Evolutionary conservation across 2,888 invertebrate species (phyloP), one percentile per base, ranked within the genome.

Genomic region (Tachina lurida): DNA sequence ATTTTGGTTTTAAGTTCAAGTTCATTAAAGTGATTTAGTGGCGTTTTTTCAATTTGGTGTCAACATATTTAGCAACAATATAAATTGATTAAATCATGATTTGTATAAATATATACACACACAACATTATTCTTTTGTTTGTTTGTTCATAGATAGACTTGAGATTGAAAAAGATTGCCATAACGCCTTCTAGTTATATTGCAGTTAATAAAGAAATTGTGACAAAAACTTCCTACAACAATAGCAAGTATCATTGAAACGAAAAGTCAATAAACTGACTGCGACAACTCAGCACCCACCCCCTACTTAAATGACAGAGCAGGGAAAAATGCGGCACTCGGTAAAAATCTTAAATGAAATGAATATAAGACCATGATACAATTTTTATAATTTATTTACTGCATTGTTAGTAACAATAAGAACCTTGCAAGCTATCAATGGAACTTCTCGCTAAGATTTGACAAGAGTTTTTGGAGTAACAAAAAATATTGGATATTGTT

Each of bases 201-300:
- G 70, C 71, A 41, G 60, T 84, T 41, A 52, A 68, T 58, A 56
- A 49, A 77, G 22, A 70, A 60, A 60, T 15, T 22, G 63, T 58
- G 76, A 60, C 60, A 73, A 78, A 60, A 84, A 75, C 84, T 84
- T 84, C 84, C 84, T 79, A 80, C 79, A 83, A 52, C 58, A 52
- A 43, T 52, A 67, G 19, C 10, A 56, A 71, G 41, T 63, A 58
- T 58, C 58, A 80, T 65, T 63, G 45, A 76, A 70, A 39, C 67
- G 47, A 60, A 73, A 77, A 83, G 83, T 83, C 83, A 83, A 83
- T 83, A 83, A 83, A 83, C 83, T 77, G 79, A 65, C 58, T 65
- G 31, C 31, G 31, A 52, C 43, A 76, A 54, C 56, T 31, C n/a
- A 45, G 47, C 80, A 49, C 65, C 47, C 73, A 58, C 73, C 65